A percentile compares a stretch with the other conserved stretches of the same genome.
These are phyloP conservation scores for Anhinga rufa DNA, from an alignment of 2,113 vertebrate genomes.

Conservation along the genomic window DNA sequence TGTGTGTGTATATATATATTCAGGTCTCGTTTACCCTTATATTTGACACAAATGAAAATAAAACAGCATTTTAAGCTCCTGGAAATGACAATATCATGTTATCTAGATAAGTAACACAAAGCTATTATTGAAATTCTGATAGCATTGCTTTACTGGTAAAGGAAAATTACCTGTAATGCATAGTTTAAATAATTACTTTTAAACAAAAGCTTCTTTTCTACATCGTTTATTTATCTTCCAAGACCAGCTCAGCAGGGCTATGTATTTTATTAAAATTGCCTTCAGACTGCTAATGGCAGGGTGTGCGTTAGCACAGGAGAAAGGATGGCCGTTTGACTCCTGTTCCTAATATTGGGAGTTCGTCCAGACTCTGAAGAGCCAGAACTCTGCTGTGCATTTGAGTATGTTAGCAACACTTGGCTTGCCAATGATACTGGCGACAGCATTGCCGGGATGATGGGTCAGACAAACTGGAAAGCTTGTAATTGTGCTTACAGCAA, in stretches of 20 bases:
- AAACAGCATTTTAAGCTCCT: constrained; percentile 60
- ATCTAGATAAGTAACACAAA: constrained; percentile 64
- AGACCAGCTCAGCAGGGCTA: constrained; percentile 70
- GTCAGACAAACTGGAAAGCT: constrained; percentile 55
- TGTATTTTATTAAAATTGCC: constrained; percentile 77
- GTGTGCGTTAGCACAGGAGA: constrained; percentile 62
- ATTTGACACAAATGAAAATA: constrained; percentile 65
- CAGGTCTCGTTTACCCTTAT: constrained; percentile 51
- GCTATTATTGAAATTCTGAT: constrained; percentile 76
- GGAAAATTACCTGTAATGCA: constrained; percentile 81
- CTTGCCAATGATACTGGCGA: constrained; percentile 56
- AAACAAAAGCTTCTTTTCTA: constrained; percentile 78
- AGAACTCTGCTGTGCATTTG: constrained; percentile 65
- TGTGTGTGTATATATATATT: no score
- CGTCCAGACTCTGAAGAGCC: constrained; percentile 67
- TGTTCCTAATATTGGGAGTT: constrained; percentile 58
- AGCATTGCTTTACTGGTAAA: constrained; percentile 72
- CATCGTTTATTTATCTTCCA: constrained; percentile 71
- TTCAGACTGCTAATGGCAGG: constrained; percentile 73
- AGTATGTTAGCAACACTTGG: constrained; percentile 59
- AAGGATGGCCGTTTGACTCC: constrained; percentile 63
- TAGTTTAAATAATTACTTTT: constrained; percentile 83
- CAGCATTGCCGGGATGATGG: constrained; percentile 49
- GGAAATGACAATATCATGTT: constrained; percentile 70
- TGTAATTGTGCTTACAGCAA: constrained; percentile 8